Evolutionary conservation across 2,797 vertebrate species (phyloP).

Genomic region (Rhinella marina): DNA sequence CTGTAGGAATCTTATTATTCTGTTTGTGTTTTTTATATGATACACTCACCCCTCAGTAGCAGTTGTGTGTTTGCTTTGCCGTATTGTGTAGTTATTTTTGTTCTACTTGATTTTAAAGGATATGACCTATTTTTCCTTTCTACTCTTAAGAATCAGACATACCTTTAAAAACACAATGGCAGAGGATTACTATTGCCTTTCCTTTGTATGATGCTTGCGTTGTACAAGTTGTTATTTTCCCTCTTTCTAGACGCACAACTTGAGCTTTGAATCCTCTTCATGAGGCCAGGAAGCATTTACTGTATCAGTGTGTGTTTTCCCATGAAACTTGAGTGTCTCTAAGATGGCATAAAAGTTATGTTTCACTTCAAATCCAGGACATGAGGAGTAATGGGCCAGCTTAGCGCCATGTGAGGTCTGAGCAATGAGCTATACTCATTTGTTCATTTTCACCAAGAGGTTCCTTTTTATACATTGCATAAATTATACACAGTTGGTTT

Average conservation of each 20-base stretch:
- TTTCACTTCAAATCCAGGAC: slow-evolving; percentile 17
- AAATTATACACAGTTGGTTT: slow-evolving; percentile 52
- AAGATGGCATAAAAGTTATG: background rate
- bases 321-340: background rate
- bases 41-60: background rate
- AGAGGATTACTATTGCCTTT: background rate
- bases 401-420: slow-evolving; percentile 15
- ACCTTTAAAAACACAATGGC: background rate
- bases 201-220: background rate
- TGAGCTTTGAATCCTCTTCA: no score
- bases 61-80: no score
- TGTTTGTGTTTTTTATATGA: background rate
- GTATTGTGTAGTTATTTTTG: background rate
- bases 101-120: background rate
- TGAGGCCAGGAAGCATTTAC: background rate
- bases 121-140: background rate
- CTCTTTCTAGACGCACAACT: background rate
- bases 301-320: background rate
- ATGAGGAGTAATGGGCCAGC: slow-evolving; percentile 30
- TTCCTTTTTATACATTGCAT: slow-evolving; percentile 34
- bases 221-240: background rate
- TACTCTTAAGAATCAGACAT: background rate
- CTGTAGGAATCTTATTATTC: no score
- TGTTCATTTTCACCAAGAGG: slow-evolving; percentile 30
- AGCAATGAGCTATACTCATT: slow-evolving; percentile 16